A percentile compares a stretch with the other conserved stretches of the same genome.
Conservation (phyloP, 2,888 invertebrate genomes). For the Desoria tigrina region DNA sequence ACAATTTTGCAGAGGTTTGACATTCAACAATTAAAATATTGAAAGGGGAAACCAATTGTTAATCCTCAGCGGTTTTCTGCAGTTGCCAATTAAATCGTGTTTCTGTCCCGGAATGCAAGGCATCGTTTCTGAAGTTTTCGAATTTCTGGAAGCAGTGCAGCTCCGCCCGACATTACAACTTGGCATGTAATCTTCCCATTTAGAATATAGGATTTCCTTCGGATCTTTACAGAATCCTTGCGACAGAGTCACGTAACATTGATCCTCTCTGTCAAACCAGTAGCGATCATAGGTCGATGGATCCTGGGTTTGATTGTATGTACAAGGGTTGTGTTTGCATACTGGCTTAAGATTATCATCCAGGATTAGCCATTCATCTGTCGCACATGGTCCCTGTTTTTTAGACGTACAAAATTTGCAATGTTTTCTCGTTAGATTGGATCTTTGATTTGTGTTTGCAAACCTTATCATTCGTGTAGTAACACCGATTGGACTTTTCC, state of each 20-base stretch:
- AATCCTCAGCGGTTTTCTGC: constrained; percentile 28
- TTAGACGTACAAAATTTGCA: background rate
- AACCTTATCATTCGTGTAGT: constrained; percentile 49
- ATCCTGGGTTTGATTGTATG: constrained; percentile 27
- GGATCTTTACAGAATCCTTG: constrained; percentile 46
- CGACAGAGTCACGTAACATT: constrained; percentile 47
- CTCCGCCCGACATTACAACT: constrained; percentile 40
- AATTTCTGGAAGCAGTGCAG: constrained; percentile 34
- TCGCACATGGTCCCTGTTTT: constrained; percentile 49
- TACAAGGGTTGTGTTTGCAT: constrained; percentile 45
- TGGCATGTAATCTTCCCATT: constrained; percentile 45
- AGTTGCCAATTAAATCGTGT: constrained; percentile 30
- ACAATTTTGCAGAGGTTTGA: no score
- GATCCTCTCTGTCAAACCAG: constrained; percentile 46
- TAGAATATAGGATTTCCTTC: constrained; percentile 44
- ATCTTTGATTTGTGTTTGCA: background rate
- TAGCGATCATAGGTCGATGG: constrained; percentile 44
- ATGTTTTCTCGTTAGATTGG: background rate
- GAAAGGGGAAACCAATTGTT: constrained; percentile 34
- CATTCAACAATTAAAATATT: background rate
- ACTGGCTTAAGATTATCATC: constrained; percentile 31
- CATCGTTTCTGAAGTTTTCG: constrained; percentile 17
- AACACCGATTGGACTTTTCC: constrained; percentile 45
- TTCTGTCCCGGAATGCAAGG: constrained; percentile 42
- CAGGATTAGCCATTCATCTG: constrained; percentile 50